These are phyloP conservation scores for Tiphia femorata DNA, from an alignment of 2,888 invertebrate genomes.

Conservation along the genomic window DNA sequence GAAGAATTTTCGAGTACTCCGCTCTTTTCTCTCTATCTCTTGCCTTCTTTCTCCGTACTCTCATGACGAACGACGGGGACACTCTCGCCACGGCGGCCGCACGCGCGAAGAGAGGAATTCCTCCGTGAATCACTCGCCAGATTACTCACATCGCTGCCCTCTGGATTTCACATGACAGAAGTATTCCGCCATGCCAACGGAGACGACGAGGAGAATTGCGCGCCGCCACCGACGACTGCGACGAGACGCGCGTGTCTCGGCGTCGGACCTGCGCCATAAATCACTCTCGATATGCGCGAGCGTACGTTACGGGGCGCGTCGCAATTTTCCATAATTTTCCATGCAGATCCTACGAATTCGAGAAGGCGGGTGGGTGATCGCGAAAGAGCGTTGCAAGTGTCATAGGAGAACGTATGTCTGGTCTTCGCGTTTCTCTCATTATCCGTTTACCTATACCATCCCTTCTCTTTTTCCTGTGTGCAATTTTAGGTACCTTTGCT, in stretches of 20 bases:
- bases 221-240: conserved; percentile 17
- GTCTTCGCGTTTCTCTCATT: too few species aligned
- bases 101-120: conserved; percentile 39
- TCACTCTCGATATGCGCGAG: conserved; percentile 26
- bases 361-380: too few species aligned
- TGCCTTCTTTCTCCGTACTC: too few species aligned
- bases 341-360: too few species aligned
- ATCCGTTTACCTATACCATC: too few species aligned
- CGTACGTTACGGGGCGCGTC: conserved; percentile 6
- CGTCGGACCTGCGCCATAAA: conserved; percentile 27
- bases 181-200: conserved; percentile 29
- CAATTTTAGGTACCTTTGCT: too few species aligned
- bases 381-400: too few species aligned
- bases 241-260: conserved; percentile 10
- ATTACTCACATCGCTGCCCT: conserved; percentile 39
- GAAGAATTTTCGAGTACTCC: too few species aligned
- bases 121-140: conserved; percentile 42
- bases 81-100: conserved; percentile 12
- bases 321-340: conserved; percentile 2
- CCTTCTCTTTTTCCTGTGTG: too few species aligned
- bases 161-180: conserved; percentile 43
- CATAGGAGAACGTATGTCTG: too few species aligned
- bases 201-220: conserved; percentile 29
- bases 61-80: background rate
- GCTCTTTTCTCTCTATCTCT: too few species aligned